These are phyloP conservation scores for Sussaba pulchella DNA, from an alignment of 2,888 invertebrate genomes.

Conservation along the genomic window DNA sequence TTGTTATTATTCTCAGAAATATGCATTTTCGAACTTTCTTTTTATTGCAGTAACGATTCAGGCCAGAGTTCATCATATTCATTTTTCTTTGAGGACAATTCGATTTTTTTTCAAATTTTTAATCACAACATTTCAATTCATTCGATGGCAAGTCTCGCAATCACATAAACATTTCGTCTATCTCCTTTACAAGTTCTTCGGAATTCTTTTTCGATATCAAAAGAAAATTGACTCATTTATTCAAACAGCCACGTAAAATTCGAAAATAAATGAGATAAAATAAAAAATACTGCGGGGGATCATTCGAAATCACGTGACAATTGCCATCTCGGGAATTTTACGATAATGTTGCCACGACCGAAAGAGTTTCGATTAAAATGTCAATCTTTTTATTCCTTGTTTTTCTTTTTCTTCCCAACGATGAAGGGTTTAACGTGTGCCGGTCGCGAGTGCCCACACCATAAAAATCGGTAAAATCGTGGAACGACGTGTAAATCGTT, in stretches of 20 bases:
- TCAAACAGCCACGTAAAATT: conserved; percentile 3
- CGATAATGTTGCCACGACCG: conserved; percentile 20
- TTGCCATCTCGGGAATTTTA: not conserved
- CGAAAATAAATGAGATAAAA: no score
- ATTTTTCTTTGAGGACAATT: no score
- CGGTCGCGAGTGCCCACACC: not conserved
- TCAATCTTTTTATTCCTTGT: not conserved
- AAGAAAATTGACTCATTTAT: not conserved
- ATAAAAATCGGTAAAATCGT: conserved; percentile 12
- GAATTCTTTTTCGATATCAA: not conserved
- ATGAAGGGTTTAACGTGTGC: conserved; percentile 2
- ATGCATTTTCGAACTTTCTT: no score
- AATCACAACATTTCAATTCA: no score
- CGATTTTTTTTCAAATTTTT: no score
- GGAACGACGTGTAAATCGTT: conserved; percentile 17
- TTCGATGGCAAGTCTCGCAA: no score
- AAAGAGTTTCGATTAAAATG: not conserved
- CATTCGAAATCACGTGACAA: not conserved
- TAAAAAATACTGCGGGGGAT: not conserved
- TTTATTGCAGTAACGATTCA: no score
- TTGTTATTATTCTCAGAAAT: no score
- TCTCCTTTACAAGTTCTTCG: no score
- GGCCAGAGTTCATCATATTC: no score
- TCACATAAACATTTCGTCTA: no score
- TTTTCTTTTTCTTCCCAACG: not conserved